Percentiles rank a stretch among this genome's conserved stretches.
phyloP scores from a whole-genome alignment of 1,140 invertebrate genomes.

The Camponotus vicinus region DNA sequence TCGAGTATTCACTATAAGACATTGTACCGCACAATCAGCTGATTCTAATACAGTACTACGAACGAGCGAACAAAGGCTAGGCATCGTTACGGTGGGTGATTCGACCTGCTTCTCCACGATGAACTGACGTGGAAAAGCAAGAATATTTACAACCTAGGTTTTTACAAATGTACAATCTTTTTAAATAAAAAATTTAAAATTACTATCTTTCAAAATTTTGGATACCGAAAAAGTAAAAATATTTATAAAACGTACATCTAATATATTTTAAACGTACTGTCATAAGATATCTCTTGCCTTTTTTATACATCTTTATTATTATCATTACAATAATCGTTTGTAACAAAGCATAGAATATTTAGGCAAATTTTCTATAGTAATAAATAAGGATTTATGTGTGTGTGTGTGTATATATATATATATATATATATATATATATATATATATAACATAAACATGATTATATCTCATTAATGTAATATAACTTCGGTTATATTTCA shows the following conservation, averaged over 20 bases:
- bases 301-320: not conserved
- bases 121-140: not conserved
- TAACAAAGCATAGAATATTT: not conserved
- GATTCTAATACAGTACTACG: not conserved
- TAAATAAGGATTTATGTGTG: not conserved
- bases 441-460: not conserved
- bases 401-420: no score
- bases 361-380: not conserved
- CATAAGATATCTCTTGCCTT: no score
- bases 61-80: conserved; percentile 23
- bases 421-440: no score
- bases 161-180: not conserved
- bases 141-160: not conserved
- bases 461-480: no score
- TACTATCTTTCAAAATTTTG: not conserved
- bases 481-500: no score
- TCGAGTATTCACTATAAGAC: conserved; percentile 3
- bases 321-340: not conserved
- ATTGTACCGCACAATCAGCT: conserved; percentile 14
- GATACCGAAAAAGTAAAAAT: not conserved
- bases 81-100: conserved; percentile 35
- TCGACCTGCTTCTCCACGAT: conserved; percentile 23
- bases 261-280: not conserved
- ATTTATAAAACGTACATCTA: not conserved
- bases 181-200: not conserved